Evolutionary conservation across 2,113 vertebrate species (phyloP).

Genomic region (Onychostruthus taczanowskii): DNA sequence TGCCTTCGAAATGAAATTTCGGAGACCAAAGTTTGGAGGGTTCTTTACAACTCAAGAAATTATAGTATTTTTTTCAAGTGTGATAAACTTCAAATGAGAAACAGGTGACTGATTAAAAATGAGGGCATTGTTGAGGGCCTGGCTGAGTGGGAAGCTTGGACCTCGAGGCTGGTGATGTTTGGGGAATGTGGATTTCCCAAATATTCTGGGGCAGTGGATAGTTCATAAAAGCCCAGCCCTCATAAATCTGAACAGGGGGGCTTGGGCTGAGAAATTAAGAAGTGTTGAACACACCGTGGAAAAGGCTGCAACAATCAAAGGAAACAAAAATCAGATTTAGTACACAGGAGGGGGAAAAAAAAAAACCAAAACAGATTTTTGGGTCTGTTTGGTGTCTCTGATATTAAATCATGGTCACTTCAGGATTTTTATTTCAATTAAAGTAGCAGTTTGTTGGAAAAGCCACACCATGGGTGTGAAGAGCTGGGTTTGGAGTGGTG

Average conservation of each 20-base stretch:
- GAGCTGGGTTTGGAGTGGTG: background rate
- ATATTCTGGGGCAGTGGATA: conserved; percentile 1
- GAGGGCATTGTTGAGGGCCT: conserved; percentile 45
- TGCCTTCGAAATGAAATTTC: conserved; percentile 69
- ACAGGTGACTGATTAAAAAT: conserved; percentile 69
- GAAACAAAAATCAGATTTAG: background rate
- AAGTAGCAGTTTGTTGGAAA: background rate
- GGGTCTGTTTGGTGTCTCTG: background rate
- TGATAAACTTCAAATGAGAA: conserved; percentile 68
- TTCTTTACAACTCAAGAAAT: conserved; percentile 56
- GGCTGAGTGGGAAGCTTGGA: conserved; percentile 31
- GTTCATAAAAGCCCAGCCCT: conserved; percentile 18
- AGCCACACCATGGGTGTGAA: background rate
- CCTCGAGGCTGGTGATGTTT: conserved; percentile 9
- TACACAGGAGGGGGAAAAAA: background rate
- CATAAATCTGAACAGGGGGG: conserved; percentile 34
- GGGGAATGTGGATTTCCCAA: conserved; percentile 21
- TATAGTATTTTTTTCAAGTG: conserved; percentile 61
- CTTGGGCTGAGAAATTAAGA: conserved; percentile 21
- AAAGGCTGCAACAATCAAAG: background rate
- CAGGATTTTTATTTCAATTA: conserved; percentile 25
- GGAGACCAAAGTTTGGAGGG: conserved; percentile 37
- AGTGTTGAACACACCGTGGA: background rate
- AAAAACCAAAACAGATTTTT: background rate
- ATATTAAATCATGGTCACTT: conserved; percentile 14